phyloP scores from a whole-genome alignment of 2,888 invertebrate species.

The Rutpela maculata region DNA sequence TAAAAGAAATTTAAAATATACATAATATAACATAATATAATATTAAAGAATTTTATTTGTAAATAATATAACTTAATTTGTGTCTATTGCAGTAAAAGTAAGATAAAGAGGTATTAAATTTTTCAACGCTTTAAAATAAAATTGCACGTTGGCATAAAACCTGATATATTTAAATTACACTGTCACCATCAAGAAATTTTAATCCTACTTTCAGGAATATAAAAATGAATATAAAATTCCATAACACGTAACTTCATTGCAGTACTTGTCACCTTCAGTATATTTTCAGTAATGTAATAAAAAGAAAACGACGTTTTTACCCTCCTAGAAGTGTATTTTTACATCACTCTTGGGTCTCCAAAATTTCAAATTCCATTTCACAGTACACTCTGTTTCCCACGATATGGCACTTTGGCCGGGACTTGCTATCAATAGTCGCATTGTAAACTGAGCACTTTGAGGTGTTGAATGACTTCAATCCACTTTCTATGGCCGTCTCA shows the following conservation, averaged over 20 bases:
- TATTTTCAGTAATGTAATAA: conserved; percentile 73
- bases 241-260: conserved; percentile 73
- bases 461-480: conserved; percentile 71
- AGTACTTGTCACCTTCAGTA: conserved; percentile 72
- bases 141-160: conserved; percentile 62
- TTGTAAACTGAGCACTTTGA: conserved; percentile 72
- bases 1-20: too few species aligned
- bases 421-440: conserved; percentile 68
- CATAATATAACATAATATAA: neutral
- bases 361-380: conserved; percentile 75
- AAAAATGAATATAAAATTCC: conserved; percentile 74
- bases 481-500: conserved; percentile 64
- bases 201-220: conserved; percentile 72
- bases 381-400: conserved; percentile 63
- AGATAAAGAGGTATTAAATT: conserved; percentile 48
- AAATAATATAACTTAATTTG: conserved; percentile 41
- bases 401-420: conserved; percentile 67
- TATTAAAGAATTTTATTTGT: neutral
- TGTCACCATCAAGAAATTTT: conserved; percentile 72
- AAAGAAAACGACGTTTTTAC: conserved; percentile 72
- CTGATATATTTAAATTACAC: conserved; percentile 71
- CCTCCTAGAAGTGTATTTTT: conserved; percentile 74
- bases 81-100: conserved; percentile 40
- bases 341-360: conserved; percentile 74
- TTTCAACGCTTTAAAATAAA: conserved; percentile 44